phyloP scores from a whole-genome alignment of 2,113 vertebrate genomes.

The Willisornis vidua region DNA sequence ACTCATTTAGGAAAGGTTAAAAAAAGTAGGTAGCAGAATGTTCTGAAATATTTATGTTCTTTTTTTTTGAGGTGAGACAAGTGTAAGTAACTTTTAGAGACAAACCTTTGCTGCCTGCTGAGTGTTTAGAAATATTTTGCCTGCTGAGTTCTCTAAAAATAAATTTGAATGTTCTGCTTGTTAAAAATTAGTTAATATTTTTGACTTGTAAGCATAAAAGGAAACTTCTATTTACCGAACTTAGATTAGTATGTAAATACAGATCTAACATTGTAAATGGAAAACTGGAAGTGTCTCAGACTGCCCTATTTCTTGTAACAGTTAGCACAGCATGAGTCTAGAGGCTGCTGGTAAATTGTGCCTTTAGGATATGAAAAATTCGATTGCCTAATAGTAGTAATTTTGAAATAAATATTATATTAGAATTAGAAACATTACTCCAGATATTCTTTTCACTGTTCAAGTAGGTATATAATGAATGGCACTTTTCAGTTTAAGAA shows the following conservation, averaged over 20 bases:
- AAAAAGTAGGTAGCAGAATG: background rate
- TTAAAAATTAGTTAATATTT: background rate
- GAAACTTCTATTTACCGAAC: background rate
- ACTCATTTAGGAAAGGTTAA: background rate
- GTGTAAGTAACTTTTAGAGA: background rate
- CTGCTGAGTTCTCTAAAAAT: slow-evolving; percentile 5
- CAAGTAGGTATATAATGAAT: background rate
- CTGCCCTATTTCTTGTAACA: background rate
- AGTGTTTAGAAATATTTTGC: slow-evolving; percentile 10
- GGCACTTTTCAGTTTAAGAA: background rate
- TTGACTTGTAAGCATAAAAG: background rate
- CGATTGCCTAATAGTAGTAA: background rate
- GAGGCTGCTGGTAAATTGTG: background rate
- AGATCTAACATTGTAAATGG: background rate
- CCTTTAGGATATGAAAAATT: background rate
- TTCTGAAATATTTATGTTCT: background rate
- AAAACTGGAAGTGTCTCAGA: background rate
- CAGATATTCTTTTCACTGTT: background rate
- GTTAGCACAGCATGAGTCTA: background rate
- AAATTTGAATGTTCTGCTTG: background rate
- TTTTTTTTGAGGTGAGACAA: background rate
- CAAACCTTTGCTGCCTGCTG: background rate
- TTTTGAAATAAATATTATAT: slow-evolving; percentile 6
- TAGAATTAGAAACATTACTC: background rate
- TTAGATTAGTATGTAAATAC: background rate